Conservation (phyloP, 2,797 vertebrate species). For the Sebastes matsubarae region DNA sequence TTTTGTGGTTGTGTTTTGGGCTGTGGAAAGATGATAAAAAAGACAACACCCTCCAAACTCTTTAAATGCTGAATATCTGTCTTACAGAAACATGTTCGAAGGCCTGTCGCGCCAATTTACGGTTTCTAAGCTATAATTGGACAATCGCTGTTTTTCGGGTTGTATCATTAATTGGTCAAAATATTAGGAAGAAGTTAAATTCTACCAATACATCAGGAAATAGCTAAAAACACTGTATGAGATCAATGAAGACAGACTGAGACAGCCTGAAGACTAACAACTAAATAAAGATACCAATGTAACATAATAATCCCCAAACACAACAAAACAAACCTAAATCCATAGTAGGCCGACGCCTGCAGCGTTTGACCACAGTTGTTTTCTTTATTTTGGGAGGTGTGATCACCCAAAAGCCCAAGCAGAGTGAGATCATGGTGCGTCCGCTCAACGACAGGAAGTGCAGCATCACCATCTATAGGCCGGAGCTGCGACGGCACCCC, state of each 20-base stretch:
- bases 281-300: slow-evolving; percentile 23
- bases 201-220: background rate
- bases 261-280: slow-evolving; percentile 13
- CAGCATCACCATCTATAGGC: slow-evolving; percentile 77
- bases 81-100: background rate
- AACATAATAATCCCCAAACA: slow-evolving; percentile 43
- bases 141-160: background rate
- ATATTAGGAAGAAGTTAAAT: background rate
- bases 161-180: background rate
- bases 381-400: slow-evolving; percentile 28
- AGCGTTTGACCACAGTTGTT: slow-evolving; percentile 44
- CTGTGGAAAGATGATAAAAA: background rate
- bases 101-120: background rate
- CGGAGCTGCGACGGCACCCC: slow-evolving; percentile 24
- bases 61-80: background rate
- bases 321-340: slow-evolving; percentile 47
- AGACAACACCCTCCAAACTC: background rate
- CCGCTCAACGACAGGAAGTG: slow-evolving; percentile 41
- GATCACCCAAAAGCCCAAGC: slow-evolving; percentile 19
- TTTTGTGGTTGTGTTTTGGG: background rate
- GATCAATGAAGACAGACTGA: slow-evolving; percentile 8
- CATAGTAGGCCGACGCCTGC: slow-evolving; percentile 35
- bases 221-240: background rate
- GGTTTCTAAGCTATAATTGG: background rate
- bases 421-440: background rate